Evolutionary conservation across 2,113 vertebrate genomes (phyloP), one percentile per base, ranked within the genome.

Genomic region (Hoplias malabaricus): DNA sequence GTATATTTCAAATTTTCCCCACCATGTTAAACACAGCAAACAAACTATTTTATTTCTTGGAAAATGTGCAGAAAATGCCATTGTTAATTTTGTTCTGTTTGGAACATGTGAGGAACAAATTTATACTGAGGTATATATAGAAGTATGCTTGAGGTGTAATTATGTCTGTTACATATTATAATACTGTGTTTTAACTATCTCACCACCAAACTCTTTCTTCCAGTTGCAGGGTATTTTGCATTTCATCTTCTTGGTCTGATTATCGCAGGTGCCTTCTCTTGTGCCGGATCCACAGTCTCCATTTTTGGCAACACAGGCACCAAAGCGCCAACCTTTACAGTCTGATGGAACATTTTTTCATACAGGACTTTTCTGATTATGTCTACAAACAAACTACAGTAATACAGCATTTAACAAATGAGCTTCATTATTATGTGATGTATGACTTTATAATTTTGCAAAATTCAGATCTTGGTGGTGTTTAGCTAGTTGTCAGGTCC

Each of bases 191-290:
- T 12, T 31, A 33, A 23, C 23, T 27, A 0, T 23, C 86, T 88
- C 80, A 97, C 95, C 94, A 91, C 95, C 95, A 78, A 96, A 96
- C 48, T 94, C 89, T 87, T 95, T 98, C 86, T 95, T 98, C 95
- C 96, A 96, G 93, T 96, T 98, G 91, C 95, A 97, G 0, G 94
- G 95, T 33, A 98, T 92, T 88, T 93, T 92, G 89, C 95, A 96
- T 79, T 94, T 96, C 69, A 95, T 80, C 69, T 91, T 94, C 87
- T 90, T 94, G 3, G 81, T 95, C 87, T 95, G 94, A 0, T 93
- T 89, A 43, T 93, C 90, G 84, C 96, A 97, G 69, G 91, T 91
- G 1, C 95, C 94, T 69, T 95, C 94, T 0, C 95, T 92, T 68
- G 89, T 88, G 12, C 95, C 95, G 6, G 74, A 25, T 7, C 95